Conservation (phyloP, 2,797 vertebrate species). For the Strix occidentalis region DNA sequence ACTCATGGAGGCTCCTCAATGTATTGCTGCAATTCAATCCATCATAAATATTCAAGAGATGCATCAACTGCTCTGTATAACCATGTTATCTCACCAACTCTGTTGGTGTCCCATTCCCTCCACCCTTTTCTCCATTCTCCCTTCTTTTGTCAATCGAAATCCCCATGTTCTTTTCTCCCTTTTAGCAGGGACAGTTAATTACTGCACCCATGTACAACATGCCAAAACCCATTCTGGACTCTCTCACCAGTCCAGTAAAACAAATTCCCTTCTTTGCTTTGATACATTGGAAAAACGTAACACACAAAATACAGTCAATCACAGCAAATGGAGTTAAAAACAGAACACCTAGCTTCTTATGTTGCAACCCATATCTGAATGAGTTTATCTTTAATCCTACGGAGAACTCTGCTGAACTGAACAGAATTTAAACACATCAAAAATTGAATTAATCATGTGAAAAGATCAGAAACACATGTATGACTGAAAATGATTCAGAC, state of each 20-base stretch:
- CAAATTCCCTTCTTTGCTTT: background rate
- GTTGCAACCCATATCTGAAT: background rate
- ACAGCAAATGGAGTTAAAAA: background rate
- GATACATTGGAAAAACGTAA: background rate
- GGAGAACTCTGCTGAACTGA: background rate
- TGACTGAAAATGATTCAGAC: background rate
- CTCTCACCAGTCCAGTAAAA: background rate
- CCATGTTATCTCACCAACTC: fast-evolving
- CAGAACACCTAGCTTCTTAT: background rate
- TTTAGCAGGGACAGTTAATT: background rate
- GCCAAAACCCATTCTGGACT: background rate
- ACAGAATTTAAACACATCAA: background rate
- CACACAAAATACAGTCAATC: background rate
- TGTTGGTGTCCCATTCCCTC: fast-evolving
- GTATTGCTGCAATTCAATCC: background rate
- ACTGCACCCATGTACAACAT: fast-evolving
- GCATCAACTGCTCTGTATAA: background rate
- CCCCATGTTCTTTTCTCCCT: background rate
- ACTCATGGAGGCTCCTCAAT: background rate
- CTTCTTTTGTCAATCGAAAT: background rate
- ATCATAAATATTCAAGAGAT: background rate
- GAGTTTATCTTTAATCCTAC: background rate
- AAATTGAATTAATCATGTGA: background rate
- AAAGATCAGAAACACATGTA: background rate
- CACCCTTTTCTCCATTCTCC: background rate